phyloP scores from a whole-genome alignment of 2,113 vertebrate species.

The Pelobates fuscus region DNA sequence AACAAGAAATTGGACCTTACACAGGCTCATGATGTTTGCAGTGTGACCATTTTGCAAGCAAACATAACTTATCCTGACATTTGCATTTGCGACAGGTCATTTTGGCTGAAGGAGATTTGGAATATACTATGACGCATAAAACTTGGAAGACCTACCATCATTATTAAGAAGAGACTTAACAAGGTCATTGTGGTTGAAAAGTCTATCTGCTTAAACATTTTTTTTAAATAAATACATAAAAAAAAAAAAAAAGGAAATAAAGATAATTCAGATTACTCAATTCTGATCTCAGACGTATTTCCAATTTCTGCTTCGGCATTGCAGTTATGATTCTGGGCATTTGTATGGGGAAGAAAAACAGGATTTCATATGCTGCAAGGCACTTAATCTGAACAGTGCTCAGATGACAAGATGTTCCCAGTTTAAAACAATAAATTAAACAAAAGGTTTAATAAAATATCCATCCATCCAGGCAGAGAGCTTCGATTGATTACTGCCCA shows the following conservation, averaged over 20 bases:
- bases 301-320: conserved; percentile 18
- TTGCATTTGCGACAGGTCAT: conserved; percentile 46
- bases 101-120: conserved; percentile 26
- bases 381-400: not conserved
- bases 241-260: conserved; percentile 22
- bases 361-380: not conserved
- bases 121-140: conserved; percentile 15
- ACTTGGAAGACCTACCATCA: conserved; percentile 7
- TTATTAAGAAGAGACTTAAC: conserved; percentile 18
- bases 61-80: conserved; percentile 31
- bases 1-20: conserved; percentile 30
- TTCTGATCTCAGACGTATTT: conserved; percentile 25
- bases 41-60: conserved; percentile 48
- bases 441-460: not conserved
- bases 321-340: conserved; percentile 32
- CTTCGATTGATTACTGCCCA: not conserved
- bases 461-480: not conserved
- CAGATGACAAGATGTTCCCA: not conserved
- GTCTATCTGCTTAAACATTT: not conserved
- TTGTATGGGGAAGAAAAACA: not conserved
- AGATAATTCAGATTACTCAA: not conserved
- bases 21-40: not conserved
- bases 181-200: conserved; percentile 37
- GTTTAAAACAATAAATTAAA: not conserved
- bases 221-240: too few relatives aligned